These are phyloP conservation scores for Saccostrea echinata DNA, from an alignment of 1,140 invertebrate species.

Conservation along the genomic window DNA sequence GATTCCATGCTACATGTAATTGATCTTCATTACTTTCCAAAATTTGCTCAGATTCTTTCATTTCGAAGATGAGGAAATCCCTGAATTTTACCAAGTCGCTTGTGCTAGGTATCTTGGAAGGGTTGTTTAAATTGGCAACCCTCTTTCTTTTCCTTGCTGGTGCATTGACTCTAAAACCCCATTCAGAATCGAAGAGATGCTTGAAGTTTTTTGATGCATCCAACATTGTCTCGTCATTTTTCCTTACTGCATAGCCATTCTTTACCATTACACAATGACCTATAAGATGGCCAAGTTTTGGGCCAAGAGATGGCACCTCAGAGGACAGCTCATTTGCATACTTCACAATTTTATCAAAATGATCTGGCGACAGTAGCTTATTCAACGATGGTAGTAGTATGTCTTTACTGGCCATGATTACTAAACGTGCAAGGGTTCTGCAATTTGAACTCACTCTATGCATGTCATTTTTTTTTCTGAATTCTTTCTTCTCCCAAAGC, in stretches of 20 bases:
- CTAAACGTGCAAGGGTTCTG: conserved; percentile 30
- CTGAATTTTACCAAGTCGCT: conserved; percentile 12
- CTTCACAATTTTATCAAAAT: conserved; percentile 12
- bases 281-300: not conserved
- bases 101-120: conserved; percentile 4
- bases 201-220: not conserved
- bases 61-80: not conserved
- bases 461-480: conserved; percentile 29
- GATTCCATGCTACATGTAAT: conserved; percentile 4
- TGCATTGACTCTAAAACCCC: conserved; percentile 5
- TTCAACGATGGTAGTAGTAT: conserved; percentile 23
- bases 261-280: not conserved
- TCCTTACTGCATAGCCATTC: not conserved
- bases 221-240: not conserved
- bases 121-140: not conserved
- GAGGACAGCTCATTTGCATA: not conserved
- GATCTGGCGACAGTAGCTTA: conserved; percentile 21
- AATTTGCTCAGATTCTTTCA: conserved; percentile 14
- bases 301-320: not conserved
- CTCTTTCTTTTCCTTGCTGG: conserved; percentile 2
- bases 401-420: conserved; percentile 17
- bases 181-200: conserved; percentile 12
- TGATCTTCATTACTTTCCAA: not conserved
- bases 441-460: conserved; percentile 27
- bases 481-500: conserved; percentile 30